A percentile compares a stretch with the other conserved stretches of the same genome.
These are phyloP conservation scores for Agriopis marginaria DNA, from an alignment of 2,888 invertebrate species.

Conservation along the genomic window DNA sequence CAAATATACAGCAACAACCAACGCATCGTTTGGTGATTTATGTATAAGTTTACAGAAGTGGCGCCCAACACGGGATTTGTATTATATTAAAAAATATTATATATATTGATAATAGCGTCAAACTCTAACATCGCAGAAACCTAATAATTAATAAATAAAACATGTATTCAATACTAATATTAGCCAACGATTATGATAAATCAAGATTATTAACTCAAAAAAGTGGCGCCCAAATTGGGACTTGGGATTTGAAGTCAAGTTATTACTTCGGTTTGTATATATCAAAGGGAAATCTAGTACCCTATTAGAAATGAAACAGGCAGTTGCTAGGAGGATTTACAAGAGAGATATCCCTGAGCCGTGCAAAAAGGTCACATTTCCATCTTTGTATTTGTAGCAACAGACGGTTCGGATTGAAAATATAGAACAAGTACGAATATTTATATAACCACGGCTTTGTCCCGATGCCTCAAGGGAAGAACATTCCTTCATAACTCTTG, in stretches of 20 bases:
- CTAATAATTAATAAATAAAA: too few species aligned
- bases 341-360: conserved; percentile 13
- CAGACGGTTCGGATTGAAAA: conserved; percentile 30
- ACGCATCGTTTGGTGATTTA: too few species aligned
- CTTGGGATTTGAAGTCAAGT: not conserved
- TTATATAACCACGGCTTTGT: conserved; percentile 34
- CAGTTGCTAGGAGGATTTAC: not conserved
- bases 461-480: conserved; percentile 27
- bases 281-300: not conserved
- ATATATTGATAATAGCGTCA: too few species aligned
- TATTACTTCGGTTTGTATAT: not conserved
- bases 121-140: too few species aligned
- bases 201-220: not conserved
- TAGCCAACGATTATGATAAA: not conserved
- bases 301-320: not conserved
- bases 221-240: conserved; percentile 25
- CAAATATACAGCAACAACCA: too few species aligned
- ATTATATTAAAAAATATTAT: too few species aligned
- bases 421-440: conserved; percentile 29
- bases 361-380: conserved; percentile 38
- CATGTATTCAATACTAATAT: too few species aligned
- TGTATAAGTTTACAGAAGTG: conserved; percentile 1
- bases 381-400: conserved; percentile 32
- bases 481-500: conserved; percentile 21
- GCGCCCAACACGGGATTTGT: conserved; percentile 16